A percentile compares a stretch with the other conserved stretches of the same genome.
phyloP scores from a whole-genome alignment of 2,113 vertebrate genomes.

The Pimephales promelas region DNA sequence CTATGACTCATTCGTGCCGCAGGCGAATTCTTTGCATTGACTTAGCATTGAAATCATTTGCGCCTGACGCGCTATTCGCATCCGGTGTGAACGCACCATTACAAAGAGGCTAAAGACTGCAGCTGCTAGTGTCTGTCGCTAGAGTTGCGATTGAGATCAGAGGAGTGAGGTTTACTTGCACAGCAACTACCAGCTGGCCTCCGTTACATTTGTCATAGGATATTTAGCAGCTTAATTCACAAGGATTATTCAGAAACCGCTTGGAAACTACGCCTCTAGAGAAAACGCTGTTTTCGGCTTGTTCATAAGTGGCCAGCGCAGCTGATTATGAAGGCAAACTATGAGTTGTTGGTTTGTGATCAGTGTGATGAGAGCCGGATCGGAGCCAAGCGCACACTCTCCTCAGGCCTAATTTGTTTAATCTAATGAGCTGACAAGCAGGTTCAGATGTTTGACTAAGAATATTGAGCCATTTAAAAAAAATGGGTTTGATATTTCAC shows the following conservation, averaged over 20 bases:
- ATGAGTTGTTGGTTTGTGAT: not conserved
- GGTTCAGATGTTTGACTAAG: constrained; percentile 63
- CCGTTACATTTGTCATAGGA: too few species aligned
- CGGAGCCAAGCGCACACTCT: constrained; percentile 3
- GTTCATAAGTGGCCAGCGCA: not conserved
- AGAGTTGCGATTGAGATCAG: too few species aligned
- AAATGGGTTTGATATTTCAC: constrained; percentile 45
- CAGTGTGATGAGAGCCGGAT: constrained; percentile 3
- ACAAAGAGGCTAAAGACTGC: too few species aligned
- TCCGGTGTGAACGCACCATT: too few species aligned
- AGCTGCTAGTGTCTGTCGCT: too few species aligned
- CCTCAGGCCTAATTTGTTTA: constrained; percentile 61
- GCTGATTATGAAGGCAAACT: constrained; percentile 24
- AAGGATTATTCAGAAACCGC: not conserved
- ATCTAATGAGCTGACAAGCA: constrained; percentile 70
- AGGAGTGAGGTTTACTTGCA: too few species aligned
- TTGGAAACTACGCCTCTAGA: not conserved
- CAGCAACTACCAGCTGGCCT: too few species aligned
- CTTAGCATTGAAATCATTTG: too few species aligned
- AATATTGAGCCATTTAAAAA: constrained; percentile 63
- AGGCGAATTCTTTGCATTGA: too few species aligned
- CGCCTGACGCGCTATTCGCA: too few species aligned
- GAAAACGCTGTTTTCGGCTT: not conserved
- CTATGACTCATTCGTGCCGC: too few species aligned
- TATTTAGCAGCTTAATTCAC: not conserved